Evolutionary conservation across 2,113 vertebrate species (phyloP).

Genomic region (Mesitornis unicolor): DNA sequence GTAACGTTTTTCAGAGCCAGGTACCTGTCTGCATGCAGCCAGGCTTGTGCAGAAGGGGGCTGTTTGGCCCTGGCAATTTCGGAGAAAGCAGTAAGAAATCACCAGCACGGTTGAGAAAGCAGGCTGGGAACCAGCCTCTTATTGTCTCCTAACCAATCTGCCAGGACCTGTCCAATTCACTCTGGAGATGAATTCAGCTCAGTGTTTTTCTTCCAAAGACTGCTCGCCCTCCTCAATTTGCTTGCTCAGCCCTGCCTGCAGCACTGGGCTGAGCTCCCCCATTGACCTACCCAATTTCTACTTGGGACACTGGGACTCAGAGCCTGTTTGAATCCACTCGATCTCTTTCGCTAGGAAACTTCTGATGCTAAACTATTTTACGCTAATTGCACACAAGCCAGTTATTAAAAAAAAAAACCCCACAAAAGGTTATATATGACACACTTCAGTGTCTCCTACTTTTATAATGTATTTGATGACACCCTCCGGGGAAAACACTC

Average conservation of each 20-base stretch:
- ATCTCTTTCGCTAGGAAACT: not conserved
- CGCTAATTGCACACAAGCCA: not conserved
- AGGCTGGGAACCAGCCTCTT: not conserved
- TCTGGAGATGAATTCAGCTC: not conserved
- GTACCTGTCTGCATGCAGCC: not conserved
- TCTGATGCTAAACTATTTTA: not conserved
- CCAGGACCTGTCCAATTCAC: not conserved
- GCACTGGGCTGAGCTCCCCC: not conserved
- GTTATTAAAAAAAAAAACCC: not conserved
- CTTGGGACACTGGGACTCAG: not conserved
- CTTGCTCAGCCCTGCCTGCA: not conserved
- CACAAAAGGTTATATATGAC: not conserved
- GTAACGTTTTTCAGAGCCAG: not conserved
- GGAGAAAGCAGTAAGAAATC: not conserved
- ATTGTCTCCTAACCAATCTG: not conserved
- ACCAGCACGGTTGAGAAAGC: not conserved
- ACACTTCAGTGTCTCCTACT: not conserved
- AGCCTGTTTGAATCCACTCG: not conserved
- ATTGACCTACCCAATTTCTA: not conserved
- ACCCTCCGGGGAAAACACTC: not conserved
- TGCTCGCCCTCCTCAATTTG: not conserved
- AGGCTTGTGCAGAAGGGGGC: not conserved
- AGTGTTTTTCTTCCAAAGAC: not conserved
- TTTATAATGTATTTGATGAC: conserved; percentile 12
- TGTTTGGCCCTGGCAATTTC: not conserved